These are phyloP conservation scores for Phrynocephalus forsythii DNA, from an alignment of 2,797 vertebrate genomes.

Conservation along the genomic window DNA sequence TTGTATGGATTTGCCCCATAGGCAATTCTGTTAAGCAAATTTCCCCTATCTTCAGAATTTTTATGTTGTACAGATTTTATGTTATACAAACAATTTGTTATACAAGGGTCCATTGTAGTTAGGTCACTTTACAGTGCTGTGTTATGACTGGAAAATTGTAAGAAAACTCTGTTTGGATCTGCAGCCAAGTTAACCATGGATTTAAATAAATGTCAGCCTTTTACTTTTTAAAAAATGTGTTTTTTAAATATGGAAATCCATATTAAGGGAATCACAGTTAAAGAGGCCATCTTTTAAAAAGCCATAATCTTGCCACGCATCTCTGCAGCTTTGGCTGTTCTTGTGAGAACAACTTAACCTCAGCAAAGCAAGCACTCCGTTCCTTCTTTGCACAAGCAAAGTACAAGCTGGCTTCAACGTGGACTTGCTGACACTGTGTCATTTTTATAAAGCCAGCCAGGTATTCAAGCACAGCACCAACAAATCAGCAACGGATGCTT, in stretches of 20 bases:
- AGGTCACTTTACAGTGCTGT: background rate
- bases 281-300: conserved; percentile 11
- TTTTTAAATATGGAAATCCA: conserved; percentile 5
- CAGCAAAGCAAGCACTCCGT: conserved; percentile 19
- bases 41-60: too few species aligned
- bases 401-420: conserved; percentile 17
- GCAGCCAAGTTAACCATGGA: background rate
- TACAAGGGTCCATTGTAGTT: background rate
- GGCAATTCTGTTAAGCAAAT: too few species aligned
- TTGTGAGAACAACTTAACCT: conserved; percentile 29
- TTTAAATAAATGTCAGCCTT: background rate
- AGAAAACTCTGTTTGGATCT: background rate
- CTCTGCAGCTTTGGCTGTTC: conserved; percentile 15
- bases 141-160: background rate
- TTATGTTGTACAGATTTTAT: too few species aligned
- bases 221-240: background rate
- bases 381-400: conserved; percentile 22
- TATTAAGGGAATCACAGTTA: conserved; percentile 2
- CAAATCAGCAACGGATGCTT: conserved; percentile 8
- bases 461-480: conserved; percentile 15
- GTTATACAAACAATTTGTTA: too few species aligned
- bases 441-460: conserved; percentile 4
- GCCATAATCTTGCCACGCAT: background rate
- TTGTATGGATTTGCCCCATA: too few species aligned
- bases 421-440: background rate